Conservation (phyloP, 2,113 vertebrate species). For the Naja naja region DNA sequence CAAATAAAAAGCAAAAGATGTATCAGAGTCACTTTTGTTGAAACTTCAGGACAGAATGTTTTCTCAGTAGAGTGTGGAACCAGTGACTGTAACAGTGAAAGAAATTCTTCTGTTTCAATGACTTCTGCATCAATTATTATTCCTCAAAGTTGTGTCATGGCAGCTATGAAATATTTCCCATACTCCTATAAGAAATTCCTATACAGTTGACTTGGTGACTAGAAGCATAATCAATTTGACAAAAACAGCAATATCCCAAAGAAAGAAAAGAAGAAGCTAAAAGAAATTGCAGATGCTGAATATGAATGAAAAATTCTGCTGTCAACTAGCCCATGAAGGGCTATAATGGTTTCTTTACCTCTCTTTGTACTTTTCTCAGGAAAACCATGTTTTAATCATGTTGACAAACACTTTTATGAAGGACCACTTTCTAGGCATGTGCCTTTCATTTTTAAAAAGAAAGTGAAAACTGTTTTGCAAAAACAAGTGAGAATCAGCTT, state of each 20-base stretch:
- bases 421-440: not conserved
- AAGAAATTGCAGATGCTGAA: accelerated
- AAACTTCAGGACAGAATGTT: not conserved
- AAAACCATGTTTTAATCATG: not conserved
- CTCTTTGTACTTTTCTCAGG: not conserved
- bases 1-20: not conserved
- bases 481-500: not conserved
- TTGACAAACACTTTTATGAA: not conserved
- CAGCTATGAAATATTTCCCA: not conserved
- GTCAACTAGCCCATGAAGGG: not conserved
- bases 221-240: not conserved
- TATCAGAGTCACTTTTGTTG: not conserved
- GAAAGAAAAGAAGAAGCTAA: not conserved
- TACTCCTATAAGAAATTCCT: not conserved
- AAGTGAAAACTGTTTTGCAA: not conserved
- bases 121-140: not conserved
- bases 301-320: not conserved
- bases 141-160: not conserved
- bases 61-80: not conserved
- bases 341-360: not conserved
- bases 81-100: not conserved
- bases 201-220: accelerated
- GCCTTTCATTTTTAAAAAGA: not conserved
- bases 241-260: accelerated
- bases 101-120: not conserved